Evolutionary conservation across 1,140 invertebrate species (phyloP), one percentile per base, ranked within the genome.

Genomic region (Aplysia californica): DNA sequence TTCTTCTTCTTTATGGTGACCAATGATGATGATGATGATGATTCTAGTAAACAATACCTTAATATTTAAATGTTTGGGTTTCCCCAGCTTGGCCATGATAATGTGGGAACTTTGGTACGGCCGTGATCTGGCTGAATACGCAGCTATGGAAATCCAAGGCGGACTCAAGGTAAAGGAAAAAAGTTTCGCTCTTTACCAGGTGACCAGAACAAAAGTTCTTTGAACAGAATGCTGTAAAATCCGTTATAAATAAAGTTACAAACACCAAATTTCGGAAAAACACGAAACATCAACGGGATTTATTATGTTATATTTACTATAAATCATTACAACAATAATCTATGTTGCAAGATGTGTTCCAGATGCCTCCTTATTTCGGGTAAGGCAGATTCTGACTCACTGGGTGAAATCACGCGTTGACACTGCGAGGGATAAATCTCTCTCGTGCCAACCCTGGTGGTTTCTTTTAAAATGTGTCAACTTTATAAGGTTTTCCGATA

Each of bases 21-120:
- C n/a, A n/a, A n/a, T n/a, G n/a, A n/a, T n/a, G n/a, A n/a, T n/a
- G n/a, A n/a, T n/a, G n/a, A n/a, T n/a, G n/a, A n/a, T n/a, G n/a
- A n/a, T n/a, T n/a, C n/a, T n/a, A n/a, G n/a, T n/a, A n/a, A n/a
- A n/a, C n/a, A n/a, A n/a, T n/a, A n/a, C n/a, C n/a, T n/a, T n/a
- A n/a, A n/a, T n/a, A n/a, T n/a, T n/a, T n/a, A n/a, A n/a, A n/a
- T n/a, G n/a, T n/a, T n/a, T n/a, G n/a, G n/a, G n/a, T n/a, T n/a
- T 41, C 58, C 36, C 31, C 67, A 78, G 77, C 59, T 33, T 87
- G n/a, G 83, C 68, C 5, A 81, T 86, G 31, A 82, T 87, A 20
- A 33, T 86, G 29, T 87, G 86, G 86, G 86, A 87, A 75, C 81
- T 87, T 77, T 87, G 86, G 86, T 87, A 86, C 56, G 86, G 84